These are phyloP conservation scores for Nixonia krombeini DNA, from an alignment of 1,140 invertebrate species.

Conservation along the genomic window DNA sequence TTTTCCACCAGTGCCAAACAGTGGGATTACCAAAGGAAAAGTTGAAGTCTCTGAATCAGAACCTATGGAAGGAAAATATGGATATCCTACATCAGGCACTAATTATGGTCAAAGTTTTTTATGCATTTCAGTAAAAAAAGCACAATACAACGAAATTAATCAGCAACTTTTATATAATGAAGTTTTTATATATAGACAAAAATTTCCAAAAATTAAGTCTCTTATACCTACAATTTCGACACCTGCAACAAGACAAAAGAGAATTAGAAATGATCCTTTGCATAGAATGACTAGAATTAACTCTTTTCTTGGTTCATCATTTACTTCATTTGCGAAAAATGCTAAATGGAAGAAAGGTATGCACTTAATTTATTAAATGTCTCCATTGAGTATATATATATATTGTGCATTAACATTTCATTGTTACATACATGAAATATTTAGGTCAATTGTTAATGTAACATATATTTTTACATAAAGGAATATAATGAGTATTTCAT, in stretches of 20 bases:
- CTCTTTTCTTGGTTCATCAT: constrained; percentile 74
- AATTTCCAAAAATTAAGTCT: constrained; percentile 73
- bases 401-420: no score
- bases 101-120: constrained; percentile 89
- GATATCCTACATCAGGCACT: constrained; percentile 81
- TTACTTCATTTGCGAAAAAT: constrained; percentile 86
- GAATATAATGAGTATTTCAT: no score
- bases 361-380: no score
- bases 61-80: constrained; percentile 72
- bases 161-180: constrained; percentile 83
- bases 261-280: constrained; percentile 77
- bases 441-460: no score
- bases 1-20: constrained; percentile 77
- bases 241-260: constrained; percentile 75
- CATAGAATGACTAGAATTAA: constrained; percentile 74
- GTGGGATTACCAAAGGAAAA: constrained; percentile 39
- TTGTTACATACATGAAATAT: no score
- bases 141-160: constrained; percentile 80
- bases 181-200: constrained; percentile 77
- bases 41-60: constrained; percentile 10
- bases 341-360: constrained; percentile 79
- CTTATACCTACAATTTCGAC: constrained; percentile 74
- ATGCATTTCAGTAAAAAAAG: constrained; percentile 81
- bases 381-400: no score
- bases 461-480: no score